Conservation (phyloP, 2,113 vertebrate genomes). For the Gila orcuttii region DNA sequence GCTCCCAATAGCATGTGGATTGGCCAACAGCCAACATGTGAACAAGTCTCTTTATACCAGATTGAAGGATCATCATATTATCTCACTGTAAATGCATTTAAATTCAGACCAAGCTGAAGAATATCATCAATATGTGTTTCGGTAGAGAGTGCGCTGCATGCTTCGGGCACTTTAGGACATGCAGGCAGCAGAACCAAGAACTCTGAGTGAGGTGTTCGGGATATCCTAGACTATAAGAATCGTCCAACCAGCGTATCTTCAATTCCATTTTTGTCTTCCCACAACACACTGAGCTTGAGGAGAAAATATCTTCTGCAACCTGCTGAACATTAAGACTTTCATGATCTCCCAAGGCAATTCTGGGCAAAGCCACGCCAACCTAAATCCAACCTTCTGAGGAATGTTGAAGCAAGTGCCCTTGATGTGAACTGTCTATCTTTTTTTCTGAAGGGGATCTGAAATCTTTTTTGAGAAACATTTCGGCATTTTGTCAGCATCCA, state of each 20-base stretch:
- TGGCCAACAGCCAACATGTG: neutral
- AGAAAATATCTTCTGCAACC: neutral
- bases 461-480: constrained; percentile 23
- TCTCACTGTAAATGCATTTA: neutral
- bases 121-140: neutral
- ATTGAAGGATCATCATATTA: neutral
- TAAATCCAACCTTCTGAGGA: constrained; percentile 1
- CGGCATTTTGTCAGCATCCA: constrained; percentile 12
- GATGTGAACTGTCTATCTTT: constrained; percentile 27
- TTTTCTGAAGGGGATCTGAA: neutral
- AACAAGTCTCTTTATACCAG: neutral
- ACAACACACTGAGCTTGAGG: neutral
- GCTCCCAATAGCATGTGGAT: constrained; percentile 24
- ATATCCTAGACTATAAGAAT: neutral
- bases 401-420: constrained; percentile 43
- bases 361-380: neutral
- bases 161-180: constrained; percentile 8
- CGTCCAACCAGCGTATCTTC: constrained; percentile 31
- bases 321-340: constrained; percentile 1
- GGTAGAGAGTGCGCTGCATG: neutral
- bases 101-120: neutral
- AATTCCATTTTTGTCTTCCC: constrained; percentile 15
- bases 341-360: neutral
- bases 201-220: neutral
- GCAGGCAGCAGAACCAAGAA: constrained; percentile 12